Base-by-base conservation (phyloP, 2,888 invertebrate genomes). In the Torymus auratus region DNA sequence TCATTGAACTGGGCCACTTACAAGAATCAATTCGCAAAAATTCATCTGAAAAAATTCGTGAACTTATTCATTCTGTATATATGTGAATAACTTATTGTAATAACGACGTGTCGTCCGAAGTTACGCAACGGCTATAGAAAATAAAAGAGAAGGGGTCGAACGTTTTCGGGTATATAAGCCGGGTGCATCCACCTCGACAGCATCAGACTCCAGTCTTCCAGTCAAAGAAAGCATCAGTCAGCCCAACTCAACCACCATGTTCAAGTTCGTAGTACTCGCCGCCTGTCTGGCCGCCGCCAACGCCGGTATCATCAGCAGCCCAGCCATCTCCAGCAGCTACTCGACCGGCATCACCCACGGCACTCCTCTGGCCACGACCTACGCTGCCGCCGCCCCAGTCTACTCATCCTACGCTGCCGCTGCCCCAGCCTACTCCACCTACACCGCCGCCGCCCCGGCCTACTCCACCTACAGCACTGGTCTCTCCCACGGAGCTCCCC, bases 261-360 rank as follows among this genome's bases (percentile, higher is more conserved):
- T 28, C 80, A 80, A 80, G 67, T 67, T 75, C 75, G 28, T 70
- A 56, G 20, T 80, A n/a, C 55, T 75, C 28, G 60, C 62, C 17
- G 79, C 75, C 17, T 70, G 64, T 53, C 3, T 75, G 52, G 80
- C 75, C 41, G 58, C 13, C 28, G 65, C 75, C 67, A 53, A 60
- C 71, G 80, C 80, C 17, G 80, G 75, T 52, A 17, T n/a, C 72
- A 14, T 78, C 23, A 58, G 17, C 55, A 50, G n/a, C 13, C n/a
- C 65, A 0, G n/a, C 15, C 5, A 15, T 23, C 64, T 53, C 41
- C 68, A 61, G 20, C 20, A 20, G 23, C 11, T n/a, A 15, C 23
- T 14, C 23, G 2, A 17, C 56, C n/a, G 50, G 53, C 20, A 20
- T 20, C 20, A 2, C 20, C 20, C 20, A 20, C 23, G 14, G 55